Percentiles rank a stretch among this genome's conserved stretches.
Conservation (phyloP, 2,113 vertebrate species). For the Mustelus asterias region DNA sequence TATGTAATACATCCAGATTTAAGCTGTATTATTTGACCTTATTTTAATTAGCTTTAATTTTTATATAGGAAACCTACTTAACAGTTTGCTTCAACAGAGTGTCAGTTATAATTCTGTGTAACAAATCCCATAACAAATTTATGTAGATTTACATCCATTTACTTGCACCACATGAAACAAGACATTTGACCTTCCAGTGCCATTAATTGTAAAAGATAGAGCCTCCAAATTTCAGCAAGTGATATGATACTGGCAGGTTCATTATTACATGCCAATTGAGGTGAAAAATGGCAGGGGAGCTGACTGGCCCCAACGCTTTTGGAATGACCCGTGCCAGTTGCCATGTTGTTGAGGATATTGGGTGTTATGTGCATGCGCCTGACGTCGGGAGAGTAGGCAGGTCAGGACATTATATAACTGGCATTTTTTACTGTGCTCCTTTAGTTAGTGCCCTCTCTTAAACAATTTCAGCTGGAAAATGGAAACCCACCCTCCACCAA, state of each 20-base stretch:
- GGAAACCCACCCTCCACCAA: not conserved
- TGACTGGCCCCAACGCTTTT: not conserved
- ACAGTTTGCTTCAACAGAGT: not conserved
- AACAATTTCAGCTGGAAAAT: not conserved
- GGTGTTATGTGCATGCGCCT: not conserved
- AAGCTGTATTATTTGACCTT: not conserved
- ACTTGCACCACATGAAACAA: not conserved
- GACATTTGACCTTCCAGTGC: not conserved
- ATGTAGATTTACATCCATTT: not conserved
- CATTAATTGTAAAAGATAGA: not conserved
- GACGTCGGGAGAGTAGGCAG: not conserved
- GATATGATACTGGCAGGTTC: not conserved
- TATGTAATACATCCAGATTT: not conserved
- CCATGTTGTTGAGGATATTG: not conserved
- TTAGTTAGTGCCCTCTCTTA: not conserved
- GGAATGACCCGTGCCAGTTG: not conserved
- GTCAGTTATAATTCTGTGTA: not conserved
- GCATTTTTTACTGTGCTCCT: no score
- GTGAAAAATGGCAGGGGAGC: not conserved
- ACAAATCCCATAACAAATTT: not conserved
- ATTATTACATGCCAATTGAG: not conserved
- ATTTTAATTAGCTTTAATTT: conserved; percentile 14
- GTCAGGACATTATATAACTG: not conserved
- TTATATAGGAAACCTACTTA: not conserved
- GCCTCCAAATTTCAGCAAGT: not conserved